A percentile compares a stretch with the other conserved stretches of the same genome.
These are phyloP conservation scores for Ganaspis sp. DNA, from an alignment of 1,140 invertebrate genomes.

Conservation along the genomic window DNA sequence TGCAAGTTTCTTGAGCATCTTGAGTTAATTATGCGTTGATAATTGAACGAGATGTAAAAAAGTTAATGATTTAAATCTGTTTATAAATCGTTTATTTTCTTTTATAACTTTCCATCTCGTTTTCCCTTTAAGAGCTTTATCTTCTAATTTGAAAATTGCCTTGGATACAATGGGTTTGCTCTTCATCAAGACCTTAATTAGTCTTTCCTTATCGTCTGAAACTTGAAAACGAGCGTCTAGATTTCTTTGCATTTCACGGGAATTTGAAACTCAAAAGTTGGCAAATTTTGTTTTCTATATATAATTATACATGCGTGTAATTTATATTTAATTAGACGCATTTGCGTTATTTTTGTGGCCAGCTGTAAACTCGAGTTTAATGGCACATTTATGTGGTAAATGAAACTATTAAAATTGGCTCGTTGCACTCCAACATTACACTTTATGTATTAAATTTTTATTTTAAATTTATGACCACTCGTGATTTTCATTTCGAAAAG, in stretches of 20 bases:
- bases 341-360: not conserved
- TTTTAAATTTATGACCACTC: too few species aligned
- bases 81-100: constrained; percentile 7
- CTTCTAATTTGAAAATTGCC: constrained; percentile 6
- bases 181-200: constrained; percentile 6
- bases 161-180: constrained; percentile 1
- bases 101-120: constrained; percentile 6
- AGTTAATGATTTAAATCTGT: constrained; percentile 7
- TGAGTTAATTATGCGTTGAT: not conserved
- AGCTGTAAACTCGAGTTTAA: not conserved
- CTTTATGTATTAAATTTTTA: too few species aligned
- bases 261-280: not conserved
- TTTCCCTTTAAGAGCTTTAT: constrained; percentile 2
- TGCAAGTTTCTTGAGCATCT: not conserved
- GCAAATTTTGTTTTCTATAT: not conserved
- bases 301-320: not conserved
- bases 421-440: not conserved
- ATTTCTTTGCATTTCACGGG: not conserved
- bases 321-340: not conserved
- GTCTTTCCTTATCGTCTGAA: not conserved
- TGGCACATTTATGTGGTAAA: constrained; percentile 7
- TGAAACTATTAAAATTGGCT: not conserved
- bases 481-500: too few species aligned
- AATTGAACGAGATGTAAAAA: not conserved
- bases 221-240: not conserved